Percentiles rank a stretch among this genome's conserved stretches.
Conservation (phyloP, 2,113 vertebrate genomes). For the Daboia siamensis region DNA sequence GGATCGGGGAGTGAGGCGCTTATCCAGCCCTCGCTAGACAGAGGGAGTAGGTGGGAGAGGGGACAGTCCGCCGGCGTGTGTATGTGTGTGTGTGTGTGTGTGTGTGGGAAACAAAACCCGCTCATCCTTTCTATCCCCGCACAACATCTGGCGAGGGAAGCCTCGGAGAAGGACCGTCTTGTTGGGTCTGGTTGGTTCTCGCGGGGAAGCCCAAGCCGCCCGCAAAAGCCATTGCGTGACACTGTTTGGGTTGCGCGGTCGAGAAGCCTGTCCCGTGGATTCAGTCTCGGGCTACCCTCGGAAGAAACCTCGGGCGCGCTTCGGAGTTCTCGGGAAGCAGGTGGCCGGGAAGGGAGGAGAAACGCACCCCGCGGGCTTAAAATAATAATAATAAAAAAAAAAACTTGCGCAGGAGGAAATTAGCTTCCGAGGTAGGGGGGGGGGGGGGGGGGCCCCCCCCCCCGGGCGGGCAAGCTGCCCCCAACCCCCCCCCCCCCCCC, state of each 20-base stretch:
- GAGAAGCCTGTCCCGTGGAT: not conserved
- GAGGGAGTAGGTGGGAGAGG: not conserved
- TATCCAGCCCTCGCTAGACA: not conserved
- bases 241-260: not conserved
- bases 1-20: not conserved
- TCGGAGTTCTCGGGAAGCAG: not conserved
- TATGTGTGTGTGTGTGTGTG: no score
- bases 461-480: no score
- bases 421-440: rapidly evolving
- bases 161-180: not conserved
- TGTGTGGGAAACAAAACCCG: no score
- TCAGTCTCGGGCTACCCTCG: not conserved
- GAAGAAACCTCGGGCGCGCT: not conserved
- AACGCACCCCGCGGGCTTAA: not conserved
- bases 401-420: not conserved
- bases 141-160: not conserved
- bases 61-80: not conserved
- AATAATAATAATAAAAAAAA: not conserved
- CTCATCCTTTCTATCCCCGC: not conserved
- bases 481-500: no score
- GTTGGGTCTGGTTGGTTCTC: not conserved
- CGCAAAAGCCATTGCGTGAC: not conserved
- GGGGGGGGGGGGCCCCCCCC: not conserved
- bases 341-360: not conserved
- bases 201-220: not conserved